Base-by-base conservation (phyloP, 2,113 vertebrate genomes). In the Hymenochirus boettgeri region DNA sequence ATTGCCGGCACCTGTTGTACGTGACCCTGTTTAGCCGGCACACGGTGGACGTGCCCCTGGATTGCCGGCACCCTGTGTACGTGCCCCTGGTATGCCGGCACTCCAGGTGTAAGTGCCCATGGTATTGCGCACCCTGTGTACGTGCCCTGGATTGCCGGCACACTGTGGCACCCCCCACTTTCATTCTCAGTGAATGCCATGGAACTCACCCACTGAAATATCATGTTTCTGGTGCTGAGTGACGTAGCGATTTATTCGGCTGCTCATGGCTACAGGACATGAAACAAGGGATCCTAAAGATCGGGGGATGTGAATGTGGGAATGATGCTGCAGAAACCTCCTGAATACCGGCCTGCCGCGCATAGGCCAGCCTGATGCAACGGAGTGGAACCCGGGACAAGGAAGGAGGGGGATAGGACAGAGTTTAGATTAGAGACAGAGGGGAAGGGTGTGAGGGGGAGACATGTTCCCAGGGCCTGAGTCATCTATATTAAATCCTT, bases 331-430 rank as follows among this genome's bases (percentile, higher is more conserved):
- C 18, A 9, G 35, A 15, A 25, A 21, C 0, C 22, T 17, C 3
- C 11, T 64, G 55, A 56, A 64, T 64, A 64, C 51, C 33, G n/a
- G n/a, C n/a, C n/a, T 29, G 33, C 48, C 61, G 42, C 51, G 51
- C 23, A 54, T n/a, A n/a, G n/a, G n/a, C 23, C 50, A 29, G 61
- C n/a, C 21, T 64, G 62, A 64, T 56, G 62, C 62, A 64, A 72
- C 7, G 1, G 24, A 26, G 42, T 15, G 71, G 61, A 70, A 3
- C 6, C 22, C n/a, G 4, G 7, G 22, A 37, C 12, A 18, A 17
- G 47, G 23, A 7, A 0, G 3, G 12, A 21, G n/a, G 18, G 46
- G 12, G 46, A n/a, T 5, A 19, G 18, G 11, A 23, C 33, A 15
- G 22, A 64, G 45, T 64, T 55, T 21, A 4, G 11, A 53, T 64